Base-by-base conservation (phyloP, 2,797 vertebrate genomes). In the Eulemur coronatus region DNA sequence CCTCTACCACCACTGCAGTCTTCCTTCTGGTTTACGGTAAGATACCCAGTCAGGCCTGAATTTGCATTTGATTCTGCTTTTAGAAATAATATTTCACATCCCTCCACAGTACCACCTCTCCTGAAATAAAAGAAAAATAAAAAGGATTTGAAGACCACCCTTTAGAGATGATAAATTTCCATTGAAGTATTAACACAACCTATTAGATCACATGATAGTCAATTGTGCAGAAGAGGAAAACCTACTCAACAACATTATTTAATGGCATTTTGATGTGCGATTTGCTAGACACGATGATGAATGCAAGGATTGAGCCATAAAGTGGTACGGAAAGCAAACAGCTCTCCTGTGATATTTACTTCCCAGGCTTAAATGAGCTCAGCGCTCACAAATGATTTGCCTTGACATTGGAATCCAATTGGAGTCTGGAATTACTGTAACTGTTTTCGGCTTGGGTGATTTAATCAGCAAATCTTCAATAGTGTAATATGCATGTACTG, bases 311-410 rank as follows among this genome's bases (percentile, higher is more conserved):
- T 89, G 28, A 69, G 96, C 35, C 78, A 67, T 48, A 95, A 95
- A 96, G 70, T 0, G 0, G 2, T 72, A 38, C 1, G 82, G 82
- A 94, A 92, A n/a, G 50, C 75, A 96, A 95, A 90, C 3, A 1
- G 46, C 63, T 82, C 81, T 96, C 89, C 63, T 80, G 65, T 22
- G 78, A n/a, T 52, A 55, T 67, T 96, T 26, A 22, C 86, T 95
- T 97, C 89, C 57, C 63, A 81, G 91, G 84, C 24, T 63, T 75
- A 96, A 97, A 94, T 63, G 96, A 94, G 80, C 94, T 95, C 91
- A 41, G 78, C 1, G 3, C 69, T 72, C 69, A 28, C 35, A 1
- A 89, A 48, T 61, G 93, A 95, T 96, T 91, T 84, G 89, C 89
- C 97, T 41, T 93, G 81, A 96, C 46, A 81, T 5, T 43, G 63